A percentile compares a stretch with the other conserved stretches of the same genome.
Conservation (phyloP, 2,797 vertebrate genomes). For the Lagorchestes hirsutus region DNA sequence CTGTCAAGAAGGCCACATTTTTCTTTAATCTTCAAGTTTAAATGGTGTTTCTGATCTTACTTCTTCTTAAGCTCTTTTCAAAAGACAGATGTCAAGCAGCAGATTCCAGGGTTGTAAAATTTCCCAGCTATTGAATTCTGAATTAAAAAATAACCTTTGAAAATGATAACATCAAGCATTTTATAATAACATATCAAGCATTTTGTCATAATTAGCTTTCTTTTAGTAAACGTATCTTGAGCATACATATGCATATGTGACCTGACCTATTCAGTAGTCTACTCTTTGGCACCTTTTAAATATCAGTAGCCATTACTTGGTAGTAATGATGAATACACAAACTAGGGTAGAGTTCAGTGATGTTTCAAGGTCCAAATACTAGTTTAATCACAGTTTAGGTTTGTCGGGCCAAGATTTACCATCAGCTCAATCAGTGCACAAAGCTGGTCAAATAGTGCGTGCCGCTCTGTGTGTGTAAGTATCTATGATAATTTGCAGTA, state of each 20-base stretch:
- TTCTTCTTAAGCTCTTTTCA: conserved; percentile 16
- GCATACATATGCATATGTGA: background rate
- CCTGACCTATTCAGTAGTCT: background rate
- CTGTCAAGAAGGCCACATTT: conserved; percentile 36
- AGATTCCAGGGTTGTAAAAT: conserved; percentile 17
- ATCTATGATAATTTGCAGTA: background rate
- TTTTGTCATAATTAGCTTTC: background rate
- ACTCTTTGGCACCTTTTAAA: background rate
- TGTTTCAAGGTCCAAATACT: background rate
- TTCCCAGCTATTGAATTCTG: conserved; percentile 18
- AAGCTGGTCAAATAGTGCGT: background rate
- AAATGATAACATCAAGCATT: background rate
- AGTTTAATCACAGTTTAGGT: background rate
- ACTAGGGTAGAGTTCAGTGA: background rate
- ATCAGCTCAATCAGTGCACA: background rate
- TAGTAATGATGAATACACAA: background rate
- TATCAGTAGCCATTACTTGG: background rate
- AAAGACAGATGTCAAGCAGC: conserved; percentile 30
- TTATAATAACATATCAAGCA: background rate
- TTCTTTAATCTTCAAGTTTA: conserved; percentile 29
- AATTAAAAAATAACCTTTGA: conserved; percentile 34
- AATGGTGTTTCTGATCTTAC: conserved; percentile 44
- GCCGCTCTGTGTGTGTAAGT: background rate
- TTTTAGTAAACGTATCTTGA: background rate
- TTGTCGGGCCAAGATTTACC: background rate